phyloP scores from a whole-genome alignment of 2,888 invertebrate genomes.

The Epinotia bilunana region DNA sequence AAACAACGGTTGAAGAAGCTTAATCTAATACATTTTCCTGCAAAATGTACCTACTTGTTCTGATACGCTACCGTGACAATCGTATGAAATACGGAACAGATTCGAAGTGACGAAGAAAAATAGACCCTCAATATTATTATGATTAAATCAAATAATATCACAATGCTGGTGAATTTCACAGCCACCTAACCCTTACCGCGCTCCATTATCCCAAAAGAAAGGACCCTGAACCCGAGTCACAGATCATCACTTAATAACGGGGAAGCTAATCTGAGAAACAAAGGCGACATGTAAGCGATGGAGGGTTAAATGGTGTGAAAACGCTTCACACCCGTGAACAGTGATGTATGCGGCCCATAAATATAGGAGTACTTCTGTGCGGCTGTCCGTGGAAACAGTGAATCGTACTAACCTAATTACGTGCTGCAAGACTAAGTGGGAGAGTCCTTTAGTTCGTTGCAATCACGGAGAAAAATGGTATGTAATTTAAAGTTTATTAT shows the following conservation, averaged over 20 bases:
- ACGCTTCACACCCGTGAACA: slow-evolving; percentile 7
- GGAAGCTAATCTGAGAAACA: slow-evolving; percentile 33
- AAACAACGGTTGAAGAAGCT: no score
- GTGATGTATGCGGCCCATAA: slow-evolving; percentile 29
- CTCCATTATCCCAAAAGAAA: slow-evolving; percentile 13
- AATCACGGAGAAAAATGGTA: no score
- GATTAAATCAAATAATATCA: not conserved
- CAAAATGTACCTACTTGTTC: no score
- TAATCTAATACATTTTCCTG: no score
- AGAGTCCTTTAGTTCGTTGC: not conserved
- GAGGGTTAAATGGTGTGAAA: slow-evolving; percentile 33
- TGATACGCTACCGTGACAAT: no score
- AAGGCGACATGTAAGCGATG: slow-evolving; percentile 23
- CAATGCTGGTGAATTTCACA: not conserved
- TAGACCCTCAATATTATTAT: not conserved
- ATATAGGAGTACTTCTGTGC: slow-evolving; percentile 22
- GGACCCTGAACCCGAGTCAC: slow-evolving; percentile 1
- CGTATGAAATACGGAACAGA: no score
- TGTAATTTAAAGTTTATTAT: no score
- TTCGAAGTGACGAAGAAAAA: not conserved
- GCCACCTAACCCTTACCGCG: not conserved
- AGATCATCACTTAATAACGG: slow-evolving; percentile 16
- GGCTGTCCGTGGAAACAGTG: not conserved
- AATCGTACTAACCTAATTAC: not conserved
- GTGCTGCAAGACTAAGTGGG: not conserved